Base-by-base conservation (phyloP, 1,140 invertebrate species). In the honey bee (Apis mellifera) region DNA sequence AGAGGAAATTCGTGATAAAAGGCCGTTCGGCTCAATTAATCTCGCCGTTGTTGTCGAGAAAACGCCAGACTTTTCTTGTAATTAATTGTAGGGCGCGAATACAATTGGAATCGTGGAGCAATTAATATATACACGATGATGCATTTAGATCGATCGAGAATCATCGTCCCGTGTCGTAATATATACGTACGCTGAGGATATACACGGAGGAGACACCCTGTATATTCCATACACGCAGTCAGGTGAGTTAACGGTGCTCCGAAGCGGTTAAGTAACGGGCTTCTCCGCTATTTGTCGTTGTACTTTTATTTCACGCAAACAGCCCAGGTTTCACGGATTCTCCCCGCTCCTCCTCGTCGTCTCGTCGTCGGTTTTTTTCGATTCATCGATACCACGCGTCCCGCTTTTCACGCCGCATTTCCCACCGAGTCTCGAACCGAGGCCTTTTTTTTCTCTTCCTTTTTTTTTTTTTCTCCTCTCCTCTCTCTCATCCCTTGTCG, bases 191-290 rank as follows among this genome's bases (percentile, higher is more conserved):
- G 75, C 60, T 48, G 69, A 79, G 77, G 84, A 88, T 65, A 7
- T 60, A 23, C 84, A 85, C 85, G 69, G 84, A 84, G 79, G 50
- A 69, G 78, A 32, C 89, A 88, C 87, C 88, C 88, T 89, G 92
- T 92, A 91, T 93, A 92, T 93, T 92, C 91, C 86, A 87, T 90
- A 89, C 91, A 91, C 90, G 91, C 86, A 89, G 91, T 87, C 93
- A 94, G 93, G 92, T 93, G 93, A 94, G 92, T 90, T 94, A 94
- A 94, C 93, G 93, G 93, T 93, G 91, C 90, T 90, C 88, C 62
- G 84, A 80, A 90, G 91, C 93, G 93, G 93, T 93, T 93, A 93
- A 94, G 91, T 94, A 94, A 94, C 93, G 93, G 93, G 84, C 91
- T 84, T 91, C 89, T 81, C 80, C 85, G 74, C 86, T 89, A 91